Base-by-base conservation (phyloP, 2,113 vertebrate species). In the Tinamus guttatus region DNA sequence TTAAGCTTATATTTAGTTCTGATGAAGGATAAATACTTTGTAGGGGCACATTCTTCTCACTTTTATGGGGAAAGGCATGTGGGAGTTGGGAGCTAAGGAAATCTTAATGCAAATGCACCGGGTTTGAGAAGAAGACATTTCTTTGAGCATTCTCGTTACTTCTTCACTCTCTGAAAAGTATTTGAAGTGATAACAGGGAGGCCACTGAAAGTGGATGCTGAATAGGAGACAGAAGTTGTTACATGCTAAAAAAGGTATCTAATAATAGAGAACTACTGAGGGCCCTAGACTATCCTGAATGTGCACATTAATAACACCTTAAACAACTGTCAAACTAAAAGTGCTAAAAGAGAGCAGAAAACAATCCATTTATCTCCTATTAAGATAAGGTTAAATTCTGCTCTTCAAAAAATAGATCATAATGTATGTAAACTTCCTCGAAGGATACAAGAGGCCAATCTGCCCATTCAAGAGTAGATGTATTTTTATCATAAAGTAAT, bases 321-420 rank as follows among this genome's bases (percentile, higher is more conserved):
- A 89, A 94, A 91, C 51, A 94, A 93, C 41, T 89, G 85, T 56
- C 89, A 92, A 88, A 95, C 47, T 81, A 49, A 92, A 97, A 96
- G 67, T 83, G 64, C 74, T 79, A 70, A 81, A 94, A 89, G 89
- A 63, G 74, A 62, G 47, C 30, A n/a, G 89, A 59, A 91, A 94
- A 93, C 92, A 88, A 62, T 78, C 65, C 11, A 60, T 89, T 94
- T n/a, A 73, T 90, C 34, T 95, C 30, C 36, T 87, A 51, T 91
- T 94, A 94, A 96, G 63, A 81, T 13, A 83, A 54, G 52, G 52
- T 91, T 95, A 93, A 96, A 94, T 94, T 91, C 54, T 93, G 27
- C 36, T 82, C 56, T 96, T 96, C 75, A 87, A 67, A 56, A 91
- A 90, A 58, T 36, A 93, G 38, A 91, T 92, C 68, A 49, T 15